Evolutionary conservation across 2,797 vertebrate species (phyloP), one percentile per base, ranked within the genome.

Genomic region (Melopsittacus undulatus): DNA sequence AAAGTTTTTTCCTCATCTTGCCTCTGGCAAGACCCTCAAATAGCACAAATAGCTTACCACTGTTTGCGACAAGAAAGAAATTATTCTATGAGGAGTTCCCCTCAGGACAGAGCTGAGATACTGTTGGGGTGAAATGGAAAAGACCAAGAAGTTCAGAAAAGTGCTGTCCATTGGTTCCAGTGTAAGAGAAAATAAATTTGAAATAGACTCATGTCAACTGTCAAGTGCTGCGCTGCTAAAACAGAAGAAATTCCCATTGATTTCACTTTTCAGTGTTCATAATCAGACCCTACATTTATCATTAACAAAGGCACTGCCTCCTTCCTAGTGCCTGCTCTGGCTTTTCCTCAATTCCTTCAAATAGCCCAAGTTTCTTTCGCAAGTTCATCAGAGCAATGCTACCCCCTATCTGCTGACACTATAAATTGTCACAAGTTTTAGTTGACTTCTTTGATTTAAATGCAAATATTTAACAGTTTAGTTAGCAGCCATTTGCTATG

Each of bases 121-220:
- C 11, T 76, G 26, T 20, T 70, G 13, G 23, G 16, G 49, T 29
- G 8, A 46, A 68, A 3, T 1, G 49, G 10, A 54, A 76, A 12
- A 66, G 26, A 68, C 11, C 3, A 1, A 1, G 1, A 2, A 9
- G 7, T 45, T 91, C 46, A 57, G 32, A 36, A 66, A 57, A 81
- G 9, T 17, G 11, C 22, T 64, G 49, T 51, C 9, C 51, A 67
- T 1, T 1, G 0, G 15, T 67, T 73, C 34, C 6, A 1, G 4
- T 5, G 6, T 24, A 45, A 72, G 27, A 61, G 34, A 63, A 91
- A 91, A 76, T 32, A 42, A 43, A 70, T 77, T 67, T 45, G 30
- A 11, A 64, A 48, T 2, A 66, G 14, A 54, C 16, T 45, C 26
- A 26, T 1, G 13, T 48, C 73, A 54, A 38, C 8, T 69, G 21